These are phyloP conservation scores for Pangasianodon hypophthalmus DNA, from an alignment of 2,113 vertebrate species.

Conservation along the genomic window DNA sequence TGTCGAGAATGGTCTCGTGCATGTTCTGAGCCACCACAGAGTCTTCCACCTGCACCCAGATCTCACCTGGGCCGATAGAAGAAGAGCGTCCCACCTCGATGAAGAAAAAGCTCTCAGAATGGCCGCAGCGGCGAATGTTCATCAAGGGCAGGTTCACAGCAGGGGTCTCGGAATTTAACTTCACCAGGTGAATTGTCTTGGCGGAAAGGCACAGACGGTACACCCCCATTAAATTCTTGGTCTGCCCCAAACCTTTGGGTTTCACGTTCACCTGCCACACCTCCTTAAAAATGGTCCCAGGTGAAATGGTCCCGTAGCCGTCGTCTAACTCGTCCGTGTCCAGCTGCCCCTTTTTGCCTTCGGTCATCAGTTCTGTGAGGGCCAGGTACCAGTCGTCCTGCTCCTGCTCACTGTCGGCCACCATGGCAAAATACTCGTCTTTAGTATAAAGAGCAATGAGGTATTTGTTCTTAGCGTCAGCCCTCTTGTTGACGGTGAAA, in stretches of 20 bases:
- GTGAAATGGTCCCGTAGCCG: constrained; percentile 81
- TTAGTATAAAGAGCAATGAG: constrained; percentile 97
- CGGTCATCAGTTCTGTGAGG: constrained; percentile 84
- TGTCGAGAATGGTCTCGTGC: constrained; percentile 95
- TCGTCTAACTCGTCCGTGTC: constrained; percentile 82
- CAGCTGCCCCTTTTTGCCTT: constrained; percentile 83
- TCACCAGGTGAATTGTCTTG: constrained; percentile 90
- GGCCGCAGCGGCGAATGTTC: constrained; percentile 94
- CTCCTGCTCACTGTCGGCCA: constrained; percentile 92
- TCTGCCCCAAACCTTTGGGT: constrained; percentile 92
- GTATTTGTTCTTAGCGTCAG: constrained; percentile 96
- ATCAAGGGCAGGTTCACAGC: constrained; percentile 92
- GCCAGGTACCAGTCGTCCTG: constrained; percentile 93
- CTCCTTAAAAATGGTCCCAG: constrained; percentile 84
- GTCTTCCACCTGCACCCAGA: constrained; percentile 99
- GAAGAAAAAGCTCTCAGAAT: constrained; percentile 98
- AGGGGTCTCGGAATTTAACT: constrained; percentile 88
- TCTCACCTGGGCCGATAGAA: constrained; percentile 91
- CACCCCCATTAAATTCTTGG: constrained; percentile 89
- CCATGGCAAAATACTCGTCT: constrained; percentile 97
- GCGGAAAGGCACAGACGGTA: constrained; percentile 92
- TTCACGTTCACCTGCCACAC: constrained; percentile 97
- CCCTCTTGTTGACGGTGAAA: constrained; percentile 94
- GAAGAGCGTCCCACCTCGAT: constrained; percentile 96
- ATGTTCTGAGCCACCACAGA: constrained; percentile 96